phyloP scores from a whole-genome alignment of 2,797 vertebrate genomes.

The Squalus acanthias region DNA sequence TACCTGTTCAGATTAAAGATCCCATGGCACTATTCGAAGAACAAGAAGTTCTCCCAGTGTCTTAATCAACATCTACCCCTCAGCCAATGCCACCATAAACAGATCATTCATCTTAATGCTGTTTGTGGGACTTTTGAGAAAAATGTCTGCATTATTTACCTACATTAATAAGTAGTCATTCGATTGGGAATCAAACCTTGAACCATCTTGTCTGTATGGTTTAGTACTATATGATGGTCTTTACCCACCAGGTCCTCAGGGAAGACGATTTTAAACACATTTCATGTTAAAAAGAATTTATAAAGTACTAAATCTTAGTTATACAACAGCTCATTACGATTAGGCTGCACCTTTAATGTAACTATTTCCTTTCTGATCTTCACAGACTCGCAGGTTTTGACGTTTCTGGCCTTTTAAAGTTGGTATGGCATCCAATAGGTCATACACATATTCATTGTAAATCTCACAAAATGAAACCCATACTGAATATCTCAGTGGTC shows the following conservation, averaged over 20 bases:
- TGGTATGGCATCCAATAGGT: constrained; percentile 63
- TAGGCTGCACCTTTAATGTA: constrained; percentile 72
- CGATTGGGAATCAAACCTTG: background rate
- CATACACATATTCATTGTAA: constrained; percentile 82
- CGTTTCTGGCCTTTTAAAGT: constrained; percentile 65
- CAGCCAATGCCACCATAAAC: background rate
- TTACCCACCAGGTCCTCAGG: background rate
- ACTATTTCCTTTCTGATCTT: constrained; percentile 72
- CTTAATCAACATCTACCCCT: background rate
- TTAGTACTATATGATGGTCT: background rate
- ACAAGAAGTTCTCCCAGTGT: background rate
- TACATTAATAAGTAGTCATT: background rate
- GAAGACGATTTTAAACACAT: background rate
- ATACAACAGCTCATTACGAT: background rate
- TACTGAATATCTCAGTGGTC: constrained; percentile 59
- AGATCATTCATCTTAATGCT: background rate
- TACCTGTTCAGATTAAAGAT: background rate
- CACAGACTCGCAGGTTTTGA: constrained; percentile 68
- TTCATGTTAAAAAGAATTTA: background rate
- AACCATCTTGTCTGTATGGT: background rate
- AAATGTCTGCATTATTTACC: background rate
- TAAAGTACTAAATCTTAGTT: background rate
- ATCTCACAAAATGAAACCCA: constrained; percentile 87
- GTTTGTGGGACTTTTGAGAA: background rate
- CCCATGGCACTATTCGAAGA: background rate